Evolutionary conservation across 2,113 vertebrate species (phyloP).

Genomic region (Petaurus breviceps): DNA sequence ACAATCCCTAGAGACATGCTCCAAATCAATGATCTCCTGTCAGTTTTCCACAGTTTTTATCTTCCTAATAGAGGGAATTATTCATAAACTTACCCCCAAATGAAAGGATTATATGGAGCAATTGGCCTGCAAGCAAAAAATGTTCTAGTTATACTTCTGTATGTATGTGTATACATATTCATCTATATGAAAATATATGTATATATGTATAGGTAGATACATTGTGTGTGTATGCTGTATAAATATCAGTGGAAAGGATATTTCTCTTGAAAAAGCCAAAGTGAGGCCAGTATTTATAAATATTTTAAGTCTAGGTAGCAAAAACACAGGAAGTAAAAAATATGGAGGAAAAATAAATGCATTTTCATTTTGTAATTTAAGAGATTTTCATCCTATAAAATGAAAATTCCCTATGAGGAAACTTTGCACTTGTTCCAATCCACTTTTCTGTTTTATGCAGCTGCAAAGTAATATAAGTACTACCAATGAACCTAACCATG

Average conservation of each 20-base stretch:
- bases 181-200: background rate
- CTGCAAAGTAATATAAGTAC: background rate
- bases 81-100: background rate
- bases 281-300: background rate
- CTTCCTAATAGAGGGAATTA: background rate
- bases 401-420: background rate
- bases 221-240: background rate
- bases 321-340: background rate
- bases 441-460: background rate
- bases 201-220: too few relatives aligned
- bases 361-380: background rate
- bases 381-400: background rate
- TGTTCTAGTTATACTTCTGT: background rate
- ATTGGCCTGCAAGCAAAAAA: background rate
- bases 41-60: background rate
- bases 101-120: background rate
- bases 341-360: background rate
- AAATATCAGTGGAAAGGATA: background rate
- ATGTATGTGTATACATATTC: background rate
- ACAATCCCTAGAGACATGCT: background rate
- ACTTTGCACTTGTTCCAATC: background rate
- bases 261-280: background rate
- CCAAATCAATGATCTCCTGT: background rate
- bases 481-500: background rate
- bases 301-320: background rate